A percentile compares a stretch with the other conserved stretches of the same genome.
Evolutionary conservation across 1,140 invertebrate genomes (phyloP).

Genomic region (Microplitis demolitor): DNA sequence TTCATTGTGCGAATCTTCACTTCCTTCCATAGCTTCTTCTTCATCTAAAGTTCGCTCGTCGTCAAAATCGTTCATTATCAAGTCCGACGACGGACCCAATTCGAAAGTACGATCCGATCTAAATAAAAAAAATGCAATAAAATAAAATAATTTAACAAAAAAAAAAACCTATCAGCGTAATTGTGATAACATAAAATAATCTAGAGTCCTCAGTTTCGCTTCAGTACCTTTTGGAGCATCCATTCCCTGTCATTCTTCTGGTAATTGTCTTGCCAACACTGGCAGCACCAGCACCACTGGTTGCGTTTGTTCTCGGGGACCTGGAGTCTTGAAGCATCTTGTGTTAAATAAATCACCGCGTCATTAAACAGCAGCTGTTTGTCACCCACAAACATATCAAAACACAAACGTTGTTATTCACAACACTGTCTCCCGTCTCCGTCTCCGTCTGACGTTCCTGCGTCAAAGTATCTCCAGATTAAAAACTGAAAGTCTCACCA

Average conservation of each 20-base stretch:
- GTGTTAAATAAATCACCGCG: slow-evolving; percentile 12
- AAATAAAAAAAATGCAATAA: slow-evolving; percentile 12
- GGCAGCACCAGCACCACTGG: neutral
- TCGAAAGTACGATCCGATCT: slow-evolving; percentile 64
- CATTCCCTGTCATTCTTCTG: slow-evolving; percentile 19
- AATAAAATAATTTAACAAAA: neutral
- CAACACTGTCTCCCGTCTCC: slow-evolving; percentile 9
- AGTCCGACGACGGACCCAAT: slow-evolving; percentile 78
- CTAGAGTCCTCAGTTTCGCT: neutral
- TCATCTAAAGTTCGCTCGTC: slow-evolving; percentile 95
- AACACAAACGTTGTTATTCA: slow-evolving; percentile 7
- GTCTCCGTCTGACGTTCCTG: neutral
- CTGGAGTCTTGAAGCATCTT: slow-evolving; percentile 25
- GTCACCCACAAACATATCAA: slow-evolving; percentile 20
- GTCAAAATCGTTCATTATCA: slow-evolving; percentile 96
- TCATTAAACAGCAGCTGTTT: slow-evolving; percentile 12
- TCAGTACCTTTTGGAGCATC: slow-evolving; percentile 15
- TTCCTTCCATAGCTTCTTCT: slow-evolving; percentile 90
- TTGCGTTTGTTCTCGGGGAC: slow-evolving; percentile 6
- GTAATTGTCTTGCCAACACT: slow-evolving; percentile 10
- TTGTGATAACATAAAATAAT: neutral
- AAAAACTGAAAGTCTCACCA: neutral
- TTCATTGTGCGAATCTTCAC: slow-evolving; percentile 86
- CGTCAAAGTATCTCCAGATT: neutral
- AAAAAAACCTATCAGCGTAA: neutral